Evolutionary conservation across 2,797 vertebrate species (phyloP), one percentile per base, ranked within the genome.

Genomic region (Nannoperca obscura): DNA sequence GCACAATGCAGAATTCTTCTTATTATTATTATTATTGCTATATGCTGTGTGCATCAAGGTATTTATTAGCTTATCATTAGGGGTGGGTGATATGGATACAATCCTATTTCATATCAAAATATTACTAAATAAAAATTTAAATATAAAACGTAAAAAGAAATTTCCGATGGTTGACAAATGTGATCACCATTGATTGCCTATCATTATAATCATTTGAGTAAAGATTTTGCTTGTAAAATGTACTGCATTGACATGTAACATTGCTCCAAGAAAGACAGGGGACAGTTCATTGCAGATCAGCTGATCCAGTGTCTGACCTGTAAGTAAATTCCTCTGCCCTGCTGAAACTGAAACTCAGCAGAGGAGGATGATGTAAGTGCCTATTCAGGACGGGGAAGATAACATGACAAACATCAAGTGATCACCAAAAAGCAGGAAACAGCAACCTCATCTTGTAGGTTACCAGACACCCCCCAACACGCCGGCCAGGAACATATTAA

Each of bases 271-370:
- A 17, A 52, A 34, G 70, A 68, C 67, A 30, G 8, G 53, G 52
- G 32, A 75, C 54, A 7, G 73, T 27, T 52, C 7, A 20, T 40
- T 40, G 71, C 20, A 8, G 69, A 74, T 73, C 66, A 84, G 85
- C 63, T 82, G 85, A 88, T 89, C 79, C 80, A 72, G 77, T 75
- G 80, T 74, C 77, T 93, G 88, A 94, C 89, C 92, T 91, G 91
- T 93, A 92, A 94, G 83, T 94, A 89, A 94, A 93, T 91, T 93
- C 91, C 89, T 87, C 74, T 78, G 82, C 53, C 81, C 82, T 30
- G 70, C 76, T 90, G 91, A 91, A 94, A 89, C 81, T 76, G 86
- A 93, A 84, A 91, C 91, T 85, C 77, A 55, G 75, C 84, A 74
- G 67, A 86, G 77, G 64, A 63, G 68, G 80, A 80, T 92, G 92